phyloP scores from a whole-genome alignment of 2,888 invertebrate species.

The Osmoderma eremita region DNA sequence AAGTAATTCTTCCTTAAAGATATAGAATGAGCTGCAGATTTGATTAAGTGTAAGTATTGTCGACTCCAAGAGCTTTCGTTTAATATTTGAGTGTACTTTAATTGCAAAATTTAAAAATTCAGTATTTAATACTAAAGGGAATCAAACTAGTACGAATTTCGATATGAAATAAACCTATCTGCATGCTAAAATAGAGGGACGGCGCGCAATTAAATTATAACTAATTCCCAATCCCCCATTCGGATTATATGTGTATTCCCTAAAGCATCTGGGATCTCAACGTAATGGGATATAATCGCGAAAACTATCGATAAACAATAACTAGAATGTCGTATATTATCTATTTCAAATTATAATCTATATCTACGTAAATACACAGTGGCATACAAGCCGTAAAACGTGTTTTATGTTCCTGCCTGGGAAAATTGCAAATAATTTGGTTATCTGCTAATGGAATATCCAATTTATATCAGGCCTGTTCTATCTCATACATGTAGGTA shows the following conservation, averaged over 20 bases:
- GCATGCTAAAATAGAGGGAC: too few species aligned
- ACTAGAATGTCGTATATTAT: background rate
- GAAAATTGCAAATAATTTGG: constrained; percentile 16
- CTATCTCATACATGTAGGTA: too few species aligned
- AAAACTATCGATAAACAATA: constrained; percentile 14
- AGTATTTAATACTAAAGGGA: too few species aligned
- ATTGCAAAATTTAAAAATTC: too few species aligned
- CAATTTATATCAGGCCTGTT: background rate
- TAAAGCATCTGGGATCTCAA: background rate
- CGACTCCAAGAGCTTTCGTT: too few species aligned
- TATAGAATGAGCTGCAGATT: background rate
- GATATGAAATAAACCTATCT: too few species aligned
- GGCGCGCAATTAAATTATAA: too few species aligned
- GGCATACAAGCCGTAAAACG: background rate
- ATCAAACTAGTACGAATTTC: too few species aligned
- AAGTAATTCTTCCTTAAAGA: constrained; percentile 1
- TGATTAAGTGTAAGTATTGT: too few species aligned
- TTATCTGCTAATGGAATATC: constrained; percentile 13
- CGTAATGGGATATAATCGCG: background rate
- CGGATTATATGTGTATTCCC: background rate
- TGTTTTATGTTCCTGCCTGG: constrained; percentile 5
- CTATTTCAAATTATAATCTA: background rate
- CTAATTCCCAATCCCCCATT: too few species aligned
- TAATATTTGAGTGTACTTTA: too few species aligned
- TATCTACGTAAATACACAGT: constrained; percentile 3